Percentiles rank a stretch among this genome's conserved stretches.
Evolutionary conservation across 2,113 vertebrate genomes (phyloP).

Genomic region (Narcine bancroftii): DNA sequence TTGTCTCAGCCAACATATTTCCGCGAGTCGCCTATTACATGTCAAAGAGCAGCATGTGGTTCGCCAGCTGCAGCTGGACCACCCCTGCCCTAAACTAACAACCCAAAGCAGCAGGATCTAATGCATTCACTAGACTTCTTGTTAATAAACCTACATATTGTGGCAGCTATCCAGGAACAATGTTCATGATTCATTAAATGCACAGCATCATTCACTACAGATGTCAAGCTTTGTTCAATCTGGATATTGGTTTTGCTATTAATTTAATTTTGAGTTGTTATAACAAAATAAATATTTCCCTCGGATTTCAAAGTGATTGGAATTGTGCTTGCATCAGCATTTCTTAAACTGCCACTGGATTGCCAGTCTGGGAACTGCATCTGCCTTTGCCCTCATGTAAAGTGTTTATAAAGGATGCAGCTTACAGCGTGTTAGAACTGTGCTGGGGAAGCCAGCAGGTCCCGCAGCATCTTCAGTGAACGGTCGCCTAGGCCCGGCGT

Average conservation of each 20-base stretch:
- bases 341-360: neutral
- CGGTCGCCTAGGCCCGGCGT: neutral
- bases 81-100: neutral
- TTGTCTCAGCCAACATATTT: no score
- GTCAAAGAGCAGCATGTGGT: no score
- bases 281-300: neutral
- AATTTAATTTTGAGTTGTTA: neutral
- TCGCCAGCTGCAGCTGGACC: no score
- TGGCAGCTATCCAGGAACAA: neutral
- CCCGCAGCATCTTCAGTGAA: no score
- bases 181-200: neutral
- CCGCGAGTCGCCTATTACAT: no score
- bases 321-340: neutral
- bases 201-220: neutral
- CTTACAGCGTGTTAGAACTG: no score
- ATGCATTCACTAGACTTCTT: neutral
- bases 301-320: neutral
- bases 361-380: no score
- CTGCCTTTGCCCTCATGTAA: no score
- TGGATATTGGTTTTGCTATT: neutral
- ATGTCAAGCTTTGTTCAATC: neutral
- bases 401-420: no score
- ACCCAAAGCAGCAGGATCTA: neutral
- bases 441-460: no score
- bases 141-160: neutral